Conservation (phyloP, 2,113 vertebrate genomes). For the Myiozetetes cayanensis region DNA sequence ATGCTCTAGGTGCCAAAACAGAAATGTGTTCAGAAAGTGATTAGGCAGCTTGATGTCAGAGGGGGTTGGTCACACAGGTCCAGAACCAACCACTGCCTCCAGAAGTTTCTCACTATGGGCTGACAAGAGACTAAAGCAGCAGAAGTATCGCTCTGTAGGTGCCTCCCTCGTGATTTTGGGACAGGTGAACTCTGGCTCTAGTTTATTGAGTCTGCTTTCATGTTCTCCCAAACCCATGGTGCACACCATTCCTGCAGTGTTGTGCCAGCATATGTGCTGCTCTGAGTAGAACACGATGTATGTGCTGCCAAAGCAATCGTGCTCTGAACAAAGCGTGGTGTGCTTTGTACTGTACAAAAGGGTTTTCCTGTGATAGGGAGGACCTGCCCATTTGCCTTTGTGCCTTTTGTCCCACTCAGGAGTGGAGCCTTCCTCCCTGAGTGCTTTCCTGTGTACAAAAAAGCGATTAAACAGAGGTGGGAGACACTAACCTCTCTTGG, state of each 20-base stretch:
- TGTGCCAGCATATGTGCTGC: neutral
- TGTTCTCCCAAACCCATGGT: neutral
- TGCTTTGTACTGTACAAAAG: neutral
- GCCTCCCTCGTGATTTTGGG: neutral
- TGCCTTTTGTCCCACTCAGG: neutral
- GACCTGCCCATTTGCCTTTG: neutral
- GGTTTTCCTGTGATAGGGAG: constrained; percentile 4
- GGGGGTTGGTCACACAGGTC: neutral
- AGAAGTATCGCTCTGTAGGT: neutral
- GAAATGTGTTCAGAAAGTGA: neutral
- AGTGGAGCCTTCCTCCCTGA: neutral
- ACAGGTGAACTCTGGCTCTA: neutral
- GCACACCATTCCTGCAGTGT: neutral
- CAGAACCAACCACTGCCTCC: neutral
- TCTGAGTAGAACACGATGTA: fast-evolving
- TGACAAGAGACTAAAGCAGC: neutral
- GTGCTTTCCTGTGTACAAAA: neutral
- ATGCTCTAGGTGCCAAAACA: neutral
- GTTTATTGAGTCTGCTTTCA: neutral
- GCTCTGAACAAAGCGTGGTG: neutral
- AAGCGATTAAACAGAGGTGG: neutral
- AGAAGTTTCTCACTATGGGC: neutral
- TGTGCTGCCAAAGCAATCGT: neutral
- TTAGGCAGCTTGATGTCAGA: neutral
- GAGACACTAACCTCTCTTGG: neutral